phyloP scores from a whole-genome alignment of 2,797 vertebrate species.

The Notamacropus eugenii region DNA sequence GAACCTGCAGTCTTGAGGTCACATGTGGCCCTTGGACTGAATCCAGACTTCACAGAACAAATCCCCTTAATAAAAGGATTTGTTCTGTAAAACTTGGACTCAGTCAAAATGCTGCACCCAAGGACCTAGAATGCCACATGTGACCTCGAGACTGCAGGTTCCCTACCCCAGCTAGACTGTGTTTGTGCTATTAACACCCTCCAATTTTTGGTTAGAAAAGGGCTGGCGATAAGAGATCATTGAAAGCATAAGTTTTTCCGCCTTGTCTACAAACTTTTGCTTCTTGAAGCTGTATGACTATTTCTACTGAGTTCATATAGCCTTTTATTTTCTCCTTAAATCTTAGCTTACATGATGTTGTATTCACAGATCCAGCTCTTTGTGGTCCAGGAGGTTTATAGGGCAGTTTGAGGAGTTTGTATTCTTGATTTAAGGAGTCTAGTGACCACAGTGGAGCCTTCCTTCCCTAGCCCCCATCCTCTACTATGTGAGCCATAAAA shows the following conservation, averaged over 20 bases:
- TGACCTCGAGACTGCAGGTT: too few species aligned
- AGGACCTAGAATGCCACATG: too few species aligned
- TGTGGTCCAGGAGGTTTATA: background rate
- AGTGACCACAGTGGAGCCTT: constrained; percentile 9
- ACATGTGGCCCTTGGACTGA: too few species aligned
- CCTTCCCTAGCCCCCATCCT: constrained; percentile 46
- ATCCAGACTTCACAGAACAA: too few species aligned
- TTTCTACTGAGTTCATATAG: background rate
- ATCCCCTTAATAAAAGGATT: too few species aligned
- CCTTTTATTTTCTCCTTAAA: background rate
- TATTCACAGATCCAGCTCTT: background rate
- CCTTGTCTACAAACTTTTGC: background rate
- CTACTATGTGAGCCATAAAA: constrained; percentile 70
- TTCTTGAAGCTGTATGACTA: background rate
- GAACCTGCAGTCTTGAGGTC: too few species aligned
- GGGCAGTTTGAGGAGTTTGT: background rate
- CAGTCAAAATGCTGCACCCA: too few species aligned
- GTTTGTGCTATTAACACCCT: background rate
- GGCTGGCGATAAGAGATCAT: background rate
- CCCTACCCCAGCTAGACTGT: background rate
- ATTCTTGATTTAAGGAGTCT: background rate
- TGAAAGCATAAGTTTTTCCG: background rate
- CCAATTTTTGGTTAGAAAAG: background rate
- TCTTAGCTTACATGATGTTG: constrained; percentile 5
- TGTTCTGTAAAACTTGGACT: too few species aligned